These are phyloP conservation scores for Anthophora plumipes DNA, from an alignment of 2,888 invertebrate genomes.

Conservation along the genomic window DNA sequence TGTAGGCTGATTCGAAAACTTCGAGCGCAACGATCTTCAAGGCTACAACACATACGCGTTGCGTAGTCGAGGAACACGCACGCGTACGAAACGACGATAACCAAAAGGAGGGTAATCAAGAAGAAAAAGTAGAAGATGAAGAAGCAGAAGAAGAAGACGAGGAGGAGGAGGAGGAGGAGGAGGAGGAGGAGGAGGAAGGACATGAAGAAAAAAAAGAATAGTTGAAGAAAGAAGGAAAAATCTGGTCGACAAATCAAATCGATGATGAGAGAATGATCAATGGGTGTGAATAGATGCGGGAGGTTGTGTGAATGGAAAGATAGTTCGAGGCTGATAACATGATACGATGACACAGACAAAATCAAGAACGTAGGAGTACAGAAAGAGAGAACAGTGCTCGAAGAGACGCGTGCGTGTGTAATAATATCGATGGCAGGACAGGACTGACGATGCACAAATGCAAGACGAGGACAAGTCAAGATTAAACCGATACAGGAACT, in stretches of 20 bases:
- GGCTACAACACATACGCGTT: constrained; percentile 27
- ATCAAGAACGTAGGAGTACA: constrained; percentile 29
- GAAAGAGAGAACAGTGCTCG: constrained; percentile 59
- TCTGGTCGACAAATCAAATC: constrained; percentile 6
- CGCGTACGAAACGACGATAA: constrained; percentile 43
- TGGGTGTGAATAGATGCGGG: neutral
- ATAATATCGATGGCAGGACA: constrained; percentile 64
- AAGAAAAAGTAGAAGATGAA: too few relatives aligned
- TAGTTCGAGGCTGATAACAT: neutral
- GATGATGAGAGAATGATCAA: constrained; percentile 18
- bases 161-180: neutral
- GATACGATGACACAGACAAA: constrained; percentile 47
- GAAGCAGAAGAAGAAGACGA: constrained; percentile 1
- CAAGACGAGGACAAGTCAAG: constrained; percentile 63
- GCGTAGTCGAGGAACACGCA: constrained; percentile 50
- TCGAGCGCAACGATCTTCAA: constrained; percentile 51
- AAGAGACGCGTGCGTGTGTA: constrained; percentile 66
- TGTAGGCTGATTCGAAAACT: constrained; percentile 31
- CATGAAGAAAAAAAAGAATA: neutral
- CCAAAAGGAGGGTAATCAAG: neutral
- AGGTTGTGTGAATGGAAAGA: neutral
- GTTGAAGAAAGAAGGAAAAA: constrained; percentile 3
- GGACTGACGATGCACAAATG: constrained; percentile 76
- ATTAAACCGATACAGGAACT: constrained; percentile 53
- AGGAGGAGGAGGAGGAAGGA: constrained; percentile 11